Conservation (phyloP, 2,113 vertebrate species). For the Sorex araneus region DNA sequence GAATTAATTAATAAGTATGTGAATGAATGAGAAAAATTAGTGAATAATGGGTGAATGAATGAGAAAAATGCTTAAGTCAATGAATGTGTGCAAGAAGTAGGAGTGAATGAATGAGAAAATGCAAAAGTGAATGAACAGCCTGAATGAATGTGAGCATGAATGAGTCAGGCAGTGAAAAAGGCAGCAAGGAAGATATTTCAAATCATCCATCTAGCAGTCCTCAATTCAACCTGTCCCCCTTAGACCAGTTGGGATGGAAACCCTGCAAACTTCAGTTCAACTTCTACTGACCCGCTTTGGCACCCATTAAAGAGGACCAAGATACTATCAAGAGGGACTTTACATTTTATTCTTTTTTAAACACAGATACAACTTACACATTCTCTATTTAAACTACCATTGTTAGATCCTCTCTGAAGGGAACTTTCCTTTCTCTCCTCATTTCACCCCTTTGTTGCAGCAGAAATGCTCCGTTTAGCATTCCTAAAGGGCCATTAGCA, state of each 20-base stretch:
- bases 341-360: conserved; percentile 27
- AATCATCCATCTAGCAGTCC: neutral
- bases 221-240: neutral
- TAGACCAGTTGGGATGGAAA: neutral
- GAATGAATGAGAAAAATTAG: too few relatives aligned
- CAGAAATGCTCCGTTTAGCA: conserved; percentile 79
- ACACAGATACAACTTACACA: conserved; percentile 74
- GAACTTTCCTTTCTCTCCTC: conserved; percentile 56
- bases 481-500: conserved; percentile 75
- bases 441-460: conserved; percentile 59
- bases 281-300: neutral
- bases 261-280: neutral
- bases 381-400: conserved; percentile 65
- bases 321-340: conserved; percentile 63
- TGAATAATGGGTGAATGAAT: neutral
- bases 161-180: too few relatives aligned
- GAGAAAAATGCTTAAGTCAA: neutral
- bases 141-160: neutral
- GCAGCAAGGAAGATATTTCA: neutral
- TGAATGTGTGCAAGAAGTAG: too few relatives aligned
- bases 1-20: too few relatives aligned
- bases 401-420: conserved; percentile 30
- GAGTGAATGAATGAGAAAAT: neutral
- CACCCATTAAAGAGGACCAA: neutral
- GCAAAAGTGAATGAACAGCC: neutral